phyloP scores from a whole-genome alignment of 2,797 vertebrate species.

The Cercopithecus petaurista region DNA sequence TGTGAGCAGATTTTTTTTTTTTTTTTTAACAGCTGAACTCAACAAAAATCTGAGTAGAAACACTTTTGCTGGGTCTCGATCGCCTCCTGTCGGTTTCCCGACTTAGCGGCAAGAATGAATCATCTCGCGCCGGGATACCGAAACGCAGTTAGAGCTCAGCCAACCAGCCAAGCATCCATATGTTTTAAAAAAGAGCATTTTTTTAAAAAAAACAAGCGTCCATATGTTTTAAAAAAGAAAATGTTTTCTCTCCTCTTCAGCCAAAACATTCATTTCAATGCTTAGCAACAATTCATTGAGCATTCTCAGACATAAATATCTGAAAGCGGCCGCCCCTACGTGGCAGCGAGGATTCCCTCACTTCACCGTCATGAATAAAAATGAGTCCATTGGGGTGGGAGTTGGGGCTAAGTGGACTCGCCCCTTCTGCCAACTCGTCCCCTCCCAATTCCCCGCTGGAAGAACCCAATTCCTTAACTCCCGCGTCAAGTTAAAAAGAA shows the following conservation, averaged over 20 bases:
- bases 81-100: constrained; percentile 81
- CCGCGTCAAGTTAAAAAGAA: neutral
- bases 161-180: constrained; percentile 12
- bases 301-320: neutral
- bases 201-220: neutral
- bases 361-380: constrained; percentile 64
- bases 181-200: neutral
- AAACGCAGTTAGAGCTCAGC: neutral
- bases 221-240: neutral
- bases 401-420: neutral
- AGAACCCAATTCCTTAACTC: neutral
- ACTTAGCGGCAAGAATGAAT: constrained; percentile 50
- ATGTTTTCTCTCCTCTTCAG: neutral
- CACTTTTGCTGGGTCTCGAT: constrained; percentile 64
- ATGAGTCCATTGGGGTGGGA: neutral
- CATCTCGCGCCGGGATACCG: neutral
- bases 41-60: neutral
- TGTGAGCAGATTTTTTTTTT: neutral
- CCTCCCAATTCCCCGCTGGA: neutral
- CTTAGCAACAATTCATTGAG: constrained; percentile 49
- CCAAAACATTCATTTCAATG: constrained; percentile 54
- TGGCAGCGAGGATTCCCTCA: neutral
- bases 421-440: neutral
- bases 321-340: constrained; percentile 26
- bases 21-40: neutral